These are phyloP conservation scores for Epicauta chinensis DNA, from an alignment of 1,140 invertebrate species.

Conservation along the genomic window DNA sequence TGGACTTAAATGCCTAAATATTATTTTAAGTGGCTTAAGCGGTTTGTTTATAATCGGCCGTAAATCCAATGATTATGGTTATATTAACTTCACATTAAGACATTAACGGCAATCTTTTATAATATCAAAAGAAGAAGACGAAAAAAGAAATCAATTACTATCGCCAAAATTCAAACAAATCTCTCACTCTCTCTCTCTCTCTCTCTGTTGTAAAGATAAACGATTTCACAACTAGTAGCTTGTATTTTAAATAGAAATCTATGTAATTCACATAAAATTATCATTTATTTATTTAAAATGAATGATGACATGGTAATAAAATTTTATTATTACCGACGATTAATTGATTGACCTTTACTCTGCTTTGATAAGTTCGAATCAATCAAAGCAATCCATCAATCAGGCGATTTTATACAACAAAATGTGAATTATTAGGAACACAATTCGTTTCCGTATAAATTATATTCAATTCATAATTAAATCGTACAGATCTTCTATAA, in stretches of 20 bases:
- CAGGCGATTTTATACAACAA: neutral
- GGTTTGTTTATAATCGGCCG: conserved; percentile 23
- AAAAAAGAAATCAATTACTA: neutral
- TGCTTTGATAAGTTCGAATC: neutral
- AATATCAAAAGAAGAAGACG: neutral
- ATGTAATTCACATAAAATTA: too few species aligned
- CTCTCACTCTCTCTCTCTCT: too few species aligned
- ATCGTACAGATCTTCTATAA: too few species aligned
- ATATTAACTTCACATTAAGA: neutral
- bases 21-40: conserved; percentile 24
- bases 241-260: too few species aligned
- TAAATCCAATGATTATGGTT: conserved; percentile 14
- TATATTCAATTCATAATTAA: too few species aligned
- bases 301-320: too few species aligned
- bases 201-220: too few species aligned
- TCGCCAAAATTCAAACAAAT: neutral
- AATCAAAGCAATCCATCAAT: neutral
- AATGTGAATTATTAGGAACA: neutral
- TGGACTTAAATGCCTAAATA: conserved; percentile 23
- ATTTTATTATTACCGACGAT: too few species aligned
- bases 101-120: neutral
- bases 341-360: neutral
- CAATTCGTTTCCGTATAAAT: neutral
- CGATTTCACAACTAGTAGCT: too few species aligned
- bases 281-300: too few species aligned